Percentiles rank a stretch among this genome's conserved stretches.
phyloP scores from a whole-genome alignment of 2,797 vertebrate species.

The Cyclura pinguis region DNA sequence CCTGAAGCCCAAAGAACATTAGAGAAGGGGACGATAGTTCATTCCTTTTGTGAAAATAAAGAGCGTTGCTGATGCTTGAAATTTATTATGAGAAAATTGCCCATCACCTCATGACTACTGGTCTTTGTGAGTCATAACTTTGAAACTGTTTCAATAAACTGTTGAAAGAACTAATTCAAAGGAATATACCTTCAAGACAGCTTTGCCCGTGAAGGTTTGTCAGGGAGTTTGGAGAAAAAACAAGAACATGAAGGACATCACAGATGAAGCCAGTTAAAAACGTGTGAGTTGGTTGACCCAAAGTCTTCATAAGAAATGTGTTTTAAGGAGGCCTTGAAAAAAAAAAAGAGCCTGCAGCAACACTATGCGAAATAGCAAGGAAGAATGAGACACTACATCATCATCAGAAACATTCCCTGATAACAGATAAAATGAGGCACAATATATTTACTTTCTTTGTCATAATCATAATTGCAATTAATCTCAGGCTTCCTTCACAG shows the following conservation, averaged over 20 bases:
- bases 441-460: neutral
- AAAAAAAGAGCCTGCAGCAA: neutral
- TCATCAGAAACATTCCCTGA: constrained; percentile 9
- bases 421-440: neutral
- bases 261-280: neutral
- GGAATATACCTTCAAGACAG: neutral
- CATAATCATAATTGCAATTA: constrained; percentile 42
- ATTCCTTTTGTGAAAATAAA: neutral
- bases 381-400: neutral
- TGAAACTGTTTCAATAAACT: too few relatives aligned
- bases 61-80: neutral
- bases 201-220: neutral
- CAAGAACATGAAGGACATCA: too few relatives aligned
- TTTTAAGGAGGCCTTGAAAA: neutral
- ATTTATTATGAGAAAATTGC: neutral
- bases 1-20: neutral
- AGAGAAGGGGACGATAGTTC: neutral
- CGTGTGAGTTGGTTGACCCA: neutral
- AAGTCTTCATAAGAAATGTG: neutral
- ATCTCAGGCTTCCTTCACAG: constrained; percentile 33
- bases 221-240: neutral
- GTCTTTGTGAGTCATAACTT: neutral
- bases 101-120: neutral
- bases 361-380: neutral
- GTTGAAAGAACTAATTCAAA: neutral